A percentile compares a stretch with the other conserved stretches of the same genome.
Conservation (phyloP, 2,888 invertebrate species). For the Aspidiotus rigidus region DNA sequence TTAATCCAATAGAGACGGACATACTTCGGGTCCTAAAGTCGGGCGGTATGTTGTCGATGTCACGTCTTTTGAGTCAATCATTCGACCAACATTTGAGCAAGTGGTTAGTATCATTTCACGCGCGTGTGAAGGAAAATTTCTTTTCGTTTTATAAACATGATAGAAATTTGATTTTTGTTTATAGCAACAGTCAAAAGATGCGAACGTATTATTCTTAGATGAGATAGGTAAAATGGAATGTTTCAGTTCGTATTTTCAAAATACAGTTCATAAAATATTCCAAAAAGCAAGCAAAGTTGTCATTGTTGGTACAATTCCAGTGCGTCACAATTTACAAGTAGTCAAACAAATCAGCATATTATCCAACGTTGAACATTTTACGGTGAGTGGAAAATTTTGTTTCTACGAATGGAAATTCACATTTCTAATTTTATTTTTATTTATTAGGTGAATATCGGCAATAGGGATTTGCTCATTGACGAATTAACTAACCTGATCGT, state of each 20-base stretch:
- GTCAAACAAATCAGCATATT: background rate
- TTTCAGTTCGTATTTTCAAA: background rate
- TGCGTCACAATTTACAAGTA: background rate
- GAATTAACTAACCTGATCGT: background rate
- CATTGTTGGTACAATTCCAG: background rate
- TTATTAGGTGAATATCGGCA: background rate
- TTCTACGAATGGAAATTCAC: background rate
- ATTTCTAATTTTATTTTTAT: background rate
- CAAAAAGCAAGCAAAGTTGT: background rate
- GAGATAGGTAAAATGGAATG: slow-evolving; percentile 1
- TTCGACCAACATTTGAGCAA: background rate
- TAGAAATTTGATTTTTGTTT: background rate
- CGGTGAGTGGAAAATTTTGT: background rate
- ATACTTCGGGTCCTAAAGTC: background rate
- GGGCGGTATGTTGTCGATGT: background rate
- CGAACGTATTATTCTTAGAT: background rate
- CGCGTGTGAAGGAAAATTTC: background rate
- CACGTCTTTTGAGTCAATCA: background rate
- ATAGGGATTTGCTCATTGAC: background rate
- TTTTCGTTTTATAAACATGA: background rate
- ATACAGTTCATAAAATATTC: background rate
- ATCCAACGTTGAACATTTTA: background rate
- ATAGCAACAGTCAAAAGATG: background rate
- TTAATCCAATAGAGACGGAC: background rate
- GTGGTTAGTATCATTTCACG: background rate